A percentile compares a stretch with the other conserved stretches of the same genome.
Evolutionary conservation across 2,888 invertebrate genomes (phyloP).

Genomic region (Saturnia japonica): DNA sequence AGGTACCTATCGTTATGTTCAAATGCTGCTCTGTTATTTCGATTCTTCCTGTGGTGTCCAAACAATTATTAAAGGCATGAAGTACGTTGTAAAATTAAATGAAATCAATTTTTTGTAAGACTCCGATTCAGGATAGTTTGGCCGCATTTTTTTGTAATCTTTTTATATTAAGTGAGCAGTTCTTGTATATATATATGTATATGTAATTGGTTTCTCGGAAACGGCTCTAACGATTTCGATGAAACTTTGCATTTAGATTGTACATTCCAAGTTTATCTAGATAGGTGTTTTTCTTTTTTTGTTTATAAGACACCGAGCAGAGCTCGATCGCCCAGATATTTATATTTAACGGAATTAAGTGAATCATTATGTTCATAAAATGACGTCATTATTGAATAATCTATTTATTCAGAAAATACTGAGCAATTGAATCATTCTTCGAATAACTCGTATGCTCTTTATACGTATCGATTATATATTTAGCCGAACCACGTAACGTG

Average conservation of each 20-base stretch:
- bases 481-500: conserved; percentile 42
- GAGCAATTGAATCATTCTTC: conserved; percentile 23
- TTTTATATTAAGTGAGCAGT: neutral
- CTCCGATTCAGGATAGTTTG: neutral
- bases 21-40: too few species aligned
- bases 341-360: neutral
- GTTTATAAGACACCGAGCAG: too few species aligned
- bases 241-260: too few species aligned
- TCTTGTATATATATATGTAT: too few species aligned
- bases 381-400: neutral
- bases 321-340: too few species aligned
- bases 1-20: too few species aligned
- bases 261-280: too few species aligned
- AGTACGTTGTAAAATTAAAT: neutral
- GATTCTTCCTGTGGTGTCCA: too few species aligned
- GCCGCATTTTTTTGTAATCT: neutral
- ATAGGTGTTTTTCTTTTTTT: too few species aligned
- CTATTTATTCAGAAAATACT: conserved; percentile 9
- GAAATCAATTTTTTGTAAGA: neutral
- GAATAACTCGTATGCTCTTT: conserved; percentile 10
- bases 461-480: conserved; percentile 33
- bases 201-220: too few species aligned
- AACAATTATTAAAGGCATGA: too few species aligned
- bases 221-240: too few species aligned
- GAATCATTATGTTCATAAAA: neutral